phyloP scores from a whole-genome alignment of 2,113 vertebrate species.

The Bambusicola thoracicus region DNA sequence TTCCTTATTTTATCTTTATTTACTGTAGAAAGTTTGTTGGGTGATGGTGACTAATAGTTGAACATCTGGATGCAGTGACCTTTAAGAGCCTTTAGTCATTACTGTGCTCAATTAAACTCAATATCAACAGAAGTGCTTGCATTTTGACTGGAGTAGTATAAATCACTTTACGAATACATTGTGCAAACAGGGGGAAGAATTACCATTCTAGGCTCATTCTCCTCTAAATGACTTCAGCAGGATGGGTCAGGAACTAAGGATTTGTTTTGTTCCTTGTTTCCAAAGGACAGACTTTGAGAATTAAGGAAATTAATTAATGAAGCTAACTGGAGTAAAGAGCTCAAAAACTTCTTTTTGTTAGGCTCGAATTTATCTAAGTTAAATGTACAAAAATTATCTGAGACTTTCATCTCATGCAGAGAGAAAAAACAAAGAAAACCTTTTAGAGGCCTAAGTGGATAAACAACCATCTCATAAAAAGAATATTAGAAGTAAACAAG shows the following conservation, averaged over 20 bases:
- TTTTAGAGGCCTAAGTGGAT: slow-evolving; percentile 31
- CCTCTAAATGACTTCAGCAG: slow-evolving; percentile 39
- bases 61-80: slow-evolving; percentile 82
- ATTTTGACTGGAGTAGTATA: slow-evolving; percentile 76
- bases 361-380: slow-evolving; percentile 21
- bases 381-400: slow-evolving; percentile 22
- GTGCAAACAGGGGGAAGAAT: slow-evolving; percentile 58
- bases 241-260: slow-evolving; percentile 35
- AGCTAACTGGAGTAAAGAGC: not conserved
- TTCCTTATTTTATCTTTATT: slow-evolving; percentile 83
- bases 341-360: not conserved
- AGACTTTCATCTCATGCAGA: not conserved
- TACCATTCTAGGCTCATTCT: slow-evolving; percentile 46
- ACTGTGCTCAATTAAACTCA: slow-evolving; percentile 80
- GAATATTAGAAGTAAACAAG: slow-evolving; percentile 25
- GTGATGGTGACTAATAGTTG: slow-evolving; percentile 81
- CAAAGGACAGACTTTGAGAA: slow-evolving; percentile 1
- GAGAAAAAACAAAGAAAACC: slow-evolving; percentile 3
- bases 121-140: slow-evolving; percentile 79
- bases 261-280: slow-evolving; percentile 15
- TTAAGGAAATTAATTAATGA: slow-evolving; percentile 51
- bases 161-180: slow-evolving; percentile 72
- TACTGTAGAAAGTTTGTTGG: slow-evolving; percentile 80
- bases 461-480: slow-evolving; percentile 59
- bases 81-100: slow-evolving; percentile 81